Conservation (phyloP, 2,113 vertebrate species). For the Passerina amoena region DNA sequence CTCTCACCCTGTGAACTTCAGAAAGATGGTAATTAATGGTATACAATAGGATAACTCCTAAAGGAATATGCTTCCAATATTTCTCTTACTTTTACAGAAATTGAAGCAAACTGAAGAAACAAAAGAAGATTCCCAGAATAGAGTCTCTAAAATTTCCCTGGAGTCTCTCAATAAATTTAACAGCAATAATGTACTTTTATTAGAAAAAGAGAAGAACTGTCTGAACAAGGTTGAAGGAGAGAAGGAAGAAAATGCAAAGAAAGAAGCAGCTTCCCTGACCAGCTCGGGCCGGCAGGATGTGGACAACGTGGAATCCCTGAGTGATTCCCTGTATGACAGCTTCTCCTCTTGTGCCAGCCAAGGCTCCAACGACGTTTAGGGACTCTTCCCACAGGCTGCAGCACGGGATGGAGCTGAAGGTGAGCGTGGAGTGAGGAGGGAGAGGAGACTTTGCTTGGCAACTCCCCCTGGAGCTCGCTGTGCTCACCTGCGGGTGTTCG, state of each 20-base stretch:
- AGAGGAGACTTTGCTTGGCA: background rate
- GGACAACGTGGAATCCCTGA: conserved; percentile 82
- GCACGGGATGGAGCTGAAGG: background rate
- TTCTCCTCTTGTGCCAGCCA: conserved; percentile 90
- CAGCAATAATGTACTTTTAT: conserved; percentile 73
- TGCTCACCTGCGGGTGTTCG: background rate
- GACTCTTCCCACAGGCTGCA: background rate
- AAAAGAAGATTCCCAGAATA: conserved; percentile 67
- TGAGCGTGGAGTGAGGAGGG: accelerated
- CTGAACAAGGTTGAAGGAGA: conserved; percentile 59
- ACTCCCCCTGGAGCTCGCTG: background rate
- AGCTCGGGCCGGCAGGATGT: conserved; percentile 61
- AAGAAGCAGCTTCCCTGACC: conserved; percentile 70
- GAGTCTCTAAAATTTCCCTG: conserved; percentile 78
- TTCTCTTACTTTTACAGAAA: conserved; percentile 78
- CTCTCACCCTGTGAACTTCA: conserved; percentile 53
- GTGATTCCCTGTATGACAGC: conserved; percentile 89
- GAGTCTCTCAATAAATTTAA: conserved; percentile 85
- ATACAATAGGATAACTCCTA: conserved; percentile 46
- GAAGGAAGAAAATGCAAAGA: conserved; percentile 65
- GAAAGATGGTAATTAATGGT: conserved; percentile 42
- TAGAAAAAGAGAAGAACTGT: conserved; percentile 68
- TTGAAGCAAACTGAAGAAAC: conserved; percentile 78
- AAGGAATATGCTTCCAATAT: conserved; percentile 72
- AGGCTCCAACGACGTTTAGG: conserved; percentile 80